Conservation (phyloP, 2,888 invertebrate species). For the Andrena praecox region DNA sequence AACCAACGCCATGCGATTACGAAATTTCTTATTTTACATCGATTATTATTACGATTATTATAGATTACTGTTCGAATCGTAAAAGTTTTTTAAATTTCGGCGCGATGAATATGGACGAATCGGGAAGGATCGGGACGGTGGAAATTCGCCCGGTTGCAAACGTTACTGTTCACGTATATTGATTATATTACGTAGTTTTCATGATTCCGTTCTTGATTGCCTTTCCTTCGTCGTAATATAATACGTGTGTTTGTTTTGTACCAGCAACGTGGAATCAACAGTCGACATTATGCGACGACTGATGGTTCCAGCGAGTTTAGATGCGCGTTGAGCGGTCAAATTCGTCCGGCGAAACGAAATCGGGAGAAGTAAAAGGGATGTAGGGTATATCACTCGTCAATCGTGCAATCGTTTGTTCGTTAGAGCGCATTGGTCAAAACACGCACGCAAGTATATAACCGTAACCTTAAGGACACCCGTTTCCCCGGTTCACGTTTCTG, state of each 20-base stretch:
- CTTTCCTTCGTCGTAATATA: slow-evolving; percentile 33
- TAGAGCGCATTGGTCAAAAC: not conserved
- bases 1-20: slow-evolving; percentile 3
- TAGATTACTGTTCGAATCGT: too few relatives aligned
- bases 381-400: too few relatives aligned
- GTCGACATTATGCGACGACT: too few relatives aligned
- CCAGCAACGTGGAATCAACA: too few relatives aligned
- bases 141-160: slow-evolving; percentile 17
- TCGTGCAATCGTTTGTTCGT: too few relatives aligned
- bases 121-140: slow-evolving; percentile 18
- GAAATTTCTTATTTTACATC: slow-evolving; percentile 15
- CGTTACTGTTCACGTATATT: not conserved
- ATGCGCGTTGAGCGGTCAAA: too few relatives aligned
- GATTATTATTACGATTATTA: too few relatives aligned
- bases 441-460: not conserved
- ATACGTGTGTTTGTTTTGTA: slow-evolving; percentile 6
- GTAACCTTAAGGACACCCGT: not conserved
- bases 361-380: too few relatives aligned
- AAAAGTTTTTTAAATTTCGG: slow-evolving; percentile 4
- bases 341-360: too few relatives aligned
- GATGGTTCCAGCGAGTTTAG: too few relatives aligned
- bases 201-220: slow-evolving; percentile 12
- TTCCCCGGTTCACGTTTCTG: not conserved
- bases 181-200: not conserved
- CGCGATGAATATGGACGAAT: slow-evolving; percentile 7